Base-by-base conservation (phyloP, 2,797 vertebrate genomes). In the Alauda arvensis region DNA sequence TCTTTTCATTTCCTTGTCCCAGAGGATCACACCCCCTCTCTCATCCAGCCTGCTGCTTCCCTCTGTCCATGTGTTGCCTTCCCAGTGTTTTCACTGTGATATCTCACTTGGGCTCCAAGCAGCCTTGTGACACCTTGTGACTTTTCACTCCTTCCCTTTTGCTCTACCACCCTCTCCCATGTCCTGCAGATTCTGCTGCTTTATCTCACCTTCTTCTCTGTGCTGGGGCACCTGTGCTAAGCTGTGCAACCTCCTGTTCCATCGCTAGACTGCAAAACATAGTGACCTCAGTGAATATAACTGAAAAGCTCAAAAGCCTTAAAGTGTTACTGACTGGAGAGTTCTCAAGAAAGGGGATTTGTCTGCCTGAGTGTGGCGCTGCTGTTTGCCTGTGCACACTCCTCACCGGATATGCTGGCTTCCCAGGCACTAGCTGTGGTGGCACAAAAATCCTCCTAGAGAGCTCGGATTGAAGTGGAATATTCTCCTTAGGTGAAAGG, bases 261-360 rank as follows among this genome's bases (percentile, higher is more conserved):
- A 12, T 75, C 1, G 0, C 0, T 59, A 29, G 28, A 68, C 74
- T 17, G 9, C 71, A 75, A 69, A 83, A 80, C 19, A 6, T 6
- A 17, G 49, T 90, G 70, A 69, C 15, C 18, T 82, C 75, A 51
- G 39, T 28, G 39, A 88, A 83, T 52, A 12, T 60, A 88, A 61
- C 26, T 59, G 59, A 79, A 91, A 92, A 83, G 39, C 66, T 77
- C 75, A 77, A 81, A 88, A 77, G 66, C 39, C 81, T 91, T 18
- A 45, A 82, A 84, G 34, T 2, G 0, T 56, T 71, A 59, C 69
- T 76, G 45, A 28, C 51, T 85, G 62, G 43, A 90, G 74, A 76
- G 53, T 79, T 77, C 61, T 87, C 89, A 76, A 71, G 85, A 67
- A 86, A 78, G 18, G 43, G 40, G n/a, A 79, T 91, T 91, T 91